phyloP scores from a whole-genome alignment of 2,797 vertebrate species.

The Adrianichthys oophorus region DNA sequence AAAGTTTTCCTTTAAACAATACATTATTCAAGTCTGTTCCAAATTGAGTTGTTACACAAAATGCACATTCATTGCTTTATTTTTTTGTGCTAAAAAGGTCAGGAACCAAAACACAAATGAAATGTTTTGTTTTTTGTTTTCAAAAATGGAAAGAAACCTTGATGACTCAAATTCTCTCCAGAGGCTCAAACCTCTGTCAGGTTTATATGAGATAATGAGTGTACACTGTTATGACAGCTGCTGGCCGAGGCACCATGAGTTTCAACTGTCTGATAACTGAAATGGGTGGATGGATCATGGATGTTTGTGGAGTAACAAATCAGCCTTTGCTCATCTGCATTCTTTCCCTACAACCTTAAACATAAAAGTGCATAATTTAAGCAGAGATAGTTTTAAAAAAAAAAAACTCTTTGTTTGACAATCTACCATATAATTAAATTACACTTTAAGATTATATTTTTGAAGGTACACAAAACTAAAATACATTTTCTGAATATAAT shows the following conservation, averaged over 20 bases:
- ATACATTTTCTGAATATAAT: no score
- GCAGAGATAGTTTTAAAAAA: neutral
- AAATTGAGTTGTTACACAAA: no score
- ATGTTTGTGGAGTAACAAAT: slow-evolving; percentile 17
- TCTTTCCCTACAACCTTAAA: slow-evolving; percentile 17
- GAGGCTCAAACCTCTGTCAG: slow-evolving; percentile 32
- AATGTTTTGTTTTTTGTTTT: neutral
- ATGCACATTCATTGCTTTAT: no score
- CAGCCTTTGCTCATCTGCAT: slow-evolving; percentile 32
- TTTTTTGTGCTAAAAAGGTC: no score
- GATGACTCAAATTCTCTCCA: slow-evolving; percentile 37
- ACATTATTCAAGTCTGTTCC: neutral
- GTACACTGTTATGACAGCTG: slow-evolving; percentile 29
- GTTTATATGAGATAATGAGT: slow-evolving; percentile 48
- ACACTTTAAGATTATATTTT: no score
- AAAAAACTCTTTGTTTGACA: no score
- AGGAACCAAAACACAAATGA: no score
- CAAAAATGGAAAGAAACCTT: neutral
- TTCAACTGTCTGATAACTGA: slow-evolving; percentile 22
- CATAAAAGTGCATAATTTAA: slow-evolving; percentile 10
- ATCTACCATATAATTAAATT: no score
- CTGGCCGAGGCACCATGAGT: slow-evolving; percentile 29
- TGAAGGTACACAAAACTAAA: no score
- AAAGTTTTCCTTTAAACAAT: neutral
- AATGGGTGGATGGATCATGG: slow-evolving; percentile 28